Evolutionary conservation across 2,888 invertebrate species (phyloP), one percentile per base, ranked within the genome.

Genomic region (Rhamphomyia laevipes): DNA sequence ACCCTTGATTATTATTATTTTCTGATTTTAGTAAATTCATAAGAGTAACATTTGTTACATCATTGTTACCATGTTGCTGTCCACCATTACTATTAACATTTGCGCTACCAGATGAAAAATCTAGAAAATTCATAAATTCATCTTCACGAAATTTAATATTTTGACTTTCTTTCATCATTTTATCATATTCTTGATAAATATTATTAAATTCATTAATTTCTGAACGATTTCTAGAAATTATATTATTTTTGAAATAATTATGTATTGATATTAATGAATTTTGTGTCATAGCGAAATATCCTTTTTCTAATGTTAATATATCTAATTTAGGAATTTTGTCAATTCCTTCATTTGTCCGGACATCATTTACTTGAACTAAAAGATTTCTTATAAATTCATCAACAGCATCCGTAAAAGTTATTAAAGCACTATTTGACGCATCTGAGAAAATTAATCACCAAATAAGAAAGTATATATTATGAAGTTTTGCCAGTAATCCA

Each of bases 101-200:
- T 27, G 23, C n/a, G n/a, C n/a, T 27, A 27, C 7, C 9, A 7
- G 23, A 27, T 7, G 23, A 27, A 35, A 35, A 35, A 27, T 68
- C 68, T 2, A 67, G 54, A 23, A 67, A 65, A 53, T 65, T 66
- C 46, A 68, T 61, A 46, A 64, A 64, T 41, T 68, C 67, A 18
- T 59, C 62, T 43, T 66, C 67, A n/a, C 63, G 65, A 48, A 63
- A 64, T 10, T 64, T 64, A 27, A 62, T 57, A 31, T 65, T 65
- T 53, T 68, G 66, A 43, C 67, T 70, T 53, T 68, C 68, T 53
- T 70, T 67, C 66, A 67, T 67, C 5, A 70, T 55, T 50, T 69
- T 66, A 31, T 68, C 66, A 51, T 70, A 70, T 43, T 70, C 68
- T 45, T 64, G 63, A 12, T 64, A 58, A 5, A 66, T 64, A 11